These are phyloP conservation scores for Lasiurus cinereus DNA, from an alignment of 2,113 vertebrate genomes.

Conservation along the genomic window DNA sequence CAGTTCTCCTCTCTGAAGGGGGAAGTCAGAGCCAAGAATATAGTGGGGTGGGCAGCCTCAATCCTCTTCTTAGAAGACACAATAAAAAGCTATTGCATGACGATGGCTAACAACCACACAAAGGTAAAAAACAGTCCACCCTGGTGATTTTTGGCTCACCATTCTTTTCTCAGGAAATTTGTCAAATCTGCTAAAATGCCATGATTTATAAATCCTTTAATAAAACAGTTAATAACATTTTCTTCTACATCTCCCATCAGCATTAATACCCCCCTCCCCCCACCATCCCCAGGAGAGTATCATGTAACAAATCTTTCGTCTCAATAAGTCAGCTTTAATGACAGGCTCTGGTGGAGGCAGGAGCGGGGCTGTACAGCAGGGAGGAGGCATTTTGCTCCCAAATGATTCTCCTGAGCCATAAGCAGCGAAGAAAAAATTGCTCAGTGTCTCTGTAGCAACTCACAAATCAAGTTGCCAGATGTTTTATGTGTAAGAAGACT, in stretches of 20 bases:
- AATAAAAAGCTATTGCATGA: background rate
- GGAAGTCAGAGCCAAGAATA: background rate
- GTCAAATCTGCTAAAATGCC: constrained; percentile 42
- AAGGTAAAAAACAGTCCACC: background rate
- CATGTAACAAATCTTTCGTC: background rate
- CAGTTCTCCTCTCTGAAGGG: background rate
- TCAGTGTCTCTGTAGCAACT: background rate
- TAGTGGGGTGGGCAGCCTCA: background rate
- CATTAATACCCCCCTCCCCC: background rate
- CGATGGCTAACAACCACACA: background rate
- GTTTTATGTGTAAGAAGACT: background rate
- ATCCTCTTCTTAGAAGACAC: background rate
- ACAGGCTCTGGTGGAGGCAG: background rate
- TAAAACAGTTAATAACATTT: constrained; percentile 10
- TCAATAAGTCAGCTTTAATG: background rate
- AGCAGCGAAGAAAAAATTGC: background rate
- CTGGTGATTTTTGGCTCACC: background rate
- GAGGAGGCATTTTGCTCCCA: background rate
- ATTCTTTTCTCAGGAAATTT: constrained; percentile 27
- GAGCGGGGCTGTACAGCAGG: background rate
- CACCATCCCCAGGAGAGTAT: background rate
- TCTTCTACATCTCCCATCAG: background rate
- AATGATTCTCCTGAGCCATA: background rate
- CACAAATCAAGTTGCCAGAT: background rate
- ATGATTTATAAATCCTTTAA: constrained; percentile 33